Evolutionary conservation across 2,797 vertebrate genomes (phyloP).

Genomic region (Harpagifer antarcticus): DNA sequence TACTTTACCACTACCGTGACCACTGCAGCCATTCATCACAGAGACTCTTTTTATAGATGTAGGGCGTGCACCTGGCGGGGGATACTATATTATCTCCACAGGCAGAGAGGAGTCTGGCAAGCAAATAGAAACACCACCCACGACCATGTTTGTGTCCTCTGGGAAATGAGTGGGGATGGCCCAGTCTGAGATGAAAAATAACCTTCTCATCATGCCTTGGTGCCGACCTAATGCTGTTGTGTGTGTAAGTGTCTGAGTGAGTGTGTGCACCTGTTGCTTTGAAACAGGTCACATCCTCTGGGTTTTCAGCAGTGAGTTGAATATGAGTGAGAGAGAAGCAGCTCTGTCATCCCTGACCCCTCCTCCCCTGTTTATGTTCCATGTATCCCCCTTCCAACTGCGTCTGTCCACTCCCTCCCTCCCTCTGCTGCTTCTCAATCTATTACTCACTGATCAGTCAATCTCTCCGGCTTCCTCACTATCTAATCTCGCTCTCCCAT

Average conservation of each 20-base stretch:
- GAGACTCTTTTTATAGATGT: constrained; percentile 58
- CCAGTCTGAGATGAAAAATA: constrained; percentile 68
- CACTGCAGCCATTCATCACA: constrained; percentile 59
- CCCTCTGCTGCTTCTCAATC: constrained; percentile 15
- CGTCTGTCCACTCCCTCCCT: constrained; percentile 13
- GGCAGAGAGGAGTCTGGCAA: constrained; percentile 37
- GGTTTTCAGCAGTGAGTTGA: constrained; percentile 37
- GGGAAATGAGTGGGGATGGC: constrained; percentile 64
- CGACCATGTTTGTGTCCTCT: constrained; percentile 42
- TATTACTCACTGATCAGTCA: constrained; percentile 31
- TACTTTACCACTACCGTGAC: constrained; percentile 43
- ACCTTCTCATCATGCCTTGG: constrained; percentile 28
- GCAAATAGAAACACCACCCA: constrained; percentile 26
- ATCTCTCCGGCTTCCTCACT: constrained; percentile 18
- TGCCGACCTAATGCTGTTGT: constrained; percentile 10
- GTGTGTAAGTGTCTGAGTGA: neutral
- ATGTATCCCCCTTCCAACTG: constrained; percentile 28
- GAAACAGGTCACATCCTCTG: constrained; percentile 79
- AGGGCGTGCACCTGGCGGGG: constrained; percentile 62
- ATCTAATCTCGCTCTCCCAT: constrained; percentile 32
- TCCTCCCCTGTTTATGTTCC: constrained; percentile 15
- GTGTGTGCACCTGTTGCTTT: constrained; percentile 41
- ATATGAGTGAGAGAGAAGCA: constrained; percentile 24
- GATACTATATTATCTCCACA: constrained; percentile 51
- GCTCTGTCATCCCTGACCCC: constrained; percentile 45